Percentiles rank a stretch among this genome's conserved stretches.
Conservation (phyloP, 2,888 invertebrate species). For the Platycnemis pennipes region DNA sequence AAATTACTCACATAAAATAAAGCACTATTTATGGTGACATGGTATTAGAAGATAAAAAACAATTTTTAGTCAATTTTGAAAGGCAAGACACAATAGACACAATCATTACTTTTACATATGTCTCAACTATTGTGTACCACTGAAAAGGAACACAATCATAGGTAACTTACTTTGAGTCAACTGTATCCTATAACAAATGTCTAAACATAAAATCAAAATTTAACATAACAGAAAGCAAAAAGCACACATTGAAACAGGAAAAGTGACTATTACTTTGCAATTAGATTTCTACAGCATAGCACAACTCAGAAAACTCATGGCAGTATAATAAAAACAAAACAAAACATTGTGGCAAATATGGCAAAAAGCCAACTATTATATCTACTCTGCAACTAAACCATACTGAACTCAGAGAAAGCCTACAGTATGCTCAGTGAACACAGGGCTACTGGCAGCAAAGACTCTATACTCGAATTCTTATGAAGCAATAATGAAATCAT, state of each 20-base stretch:
- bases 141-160: conserved; percentile 47
- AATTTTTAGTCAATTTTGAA: conserved; percentile 16
- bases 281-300: conserved; percentile 46
- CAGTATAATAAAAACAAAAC: neutral
- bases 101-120: conserved; percentile 18
- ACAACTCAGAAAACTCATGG: conserved; percentile 18
- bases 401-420: conserved; percentile 45
- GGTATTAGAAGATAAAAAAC: neutral
- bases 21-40: neutral
- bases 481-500: conserved; percentile 49
- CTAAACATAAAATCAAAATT: conserved; percentile 34
- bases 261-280: neutral
- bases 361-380: conserved; percentile 17
- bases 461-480: conserved; percentile 35
- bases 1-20: neutral
- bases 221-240: conserved; percentile 19
- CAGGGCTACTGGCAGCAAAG: conserved; percentile 60
- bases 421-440: conserved; percentile 29
- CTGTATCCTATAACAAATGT: conserved; percentile 62
- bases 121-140: conserved; percentile 49
- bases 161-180: conserved; percentile 64
- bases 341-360: conserved; percentile 13
- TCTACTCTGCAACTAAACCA: conserved; percentile 42
- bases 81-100: neutral
- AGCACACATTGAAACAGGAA: conserved; percentile 14